These are phyloP conservation scores for Sciaenops ocellatus DNA, from an alignment of 2,797 vertebrate genomes.

Conservation along the genomic window DNA sequence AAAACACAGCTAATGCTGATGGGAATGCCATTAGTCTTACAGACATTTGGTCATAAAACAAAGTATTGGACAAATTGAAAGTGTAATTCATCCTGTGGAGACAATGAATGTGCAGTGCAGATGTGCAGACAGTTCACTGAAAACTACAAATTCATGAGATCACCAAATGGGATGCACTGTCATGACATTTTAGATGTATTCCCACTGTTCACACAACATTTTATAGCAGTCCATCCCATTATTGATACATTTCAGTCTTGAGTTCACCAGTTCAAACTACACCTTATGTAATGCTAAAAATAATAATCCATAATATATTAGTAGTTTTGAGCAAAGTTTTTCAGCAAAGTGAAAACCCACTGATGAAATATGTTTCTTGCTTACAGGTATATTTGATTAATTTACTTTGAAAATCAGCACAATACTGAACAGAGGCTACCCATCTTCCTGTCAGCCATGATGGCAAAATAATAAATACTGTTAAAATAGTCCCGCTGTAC, in stretches of 20 bases:
- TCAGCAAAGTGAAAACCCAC: neutral
- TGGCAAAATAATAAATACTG: slow-evolving; percentile 25
- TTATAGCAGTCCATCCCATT: neutral
- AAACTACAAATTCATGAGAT: neutral
- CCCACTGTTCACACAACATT: neutral
- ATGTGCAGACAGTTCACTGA: neutral
- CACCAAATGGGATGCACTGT: no score
- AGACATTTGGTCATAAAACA: neutral
- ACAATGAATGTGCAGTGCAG: neutral
- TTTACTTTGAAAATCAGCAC: slow-evolving; percentile 13
- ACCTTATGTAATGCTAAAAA: no score
- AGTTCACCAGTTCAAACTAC: no score
- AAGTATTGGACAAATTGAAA: neutral
- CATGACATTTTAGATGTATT: no score
- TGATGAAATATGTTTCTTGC: neutral
- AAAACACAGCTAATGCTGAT: no score
- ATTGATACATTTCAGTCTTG: neutral
- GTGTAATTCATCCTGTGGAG: neutral
- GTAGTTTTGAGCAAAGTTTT: neutral
- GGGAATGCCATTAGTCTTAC: neutral
- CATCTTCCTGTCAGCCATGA: slow-evolving; percentile 2
- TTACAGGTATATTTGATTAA: neutral
- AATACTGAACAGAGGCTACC: slow-evolving; percentile 2
- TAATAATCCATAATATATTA: neutral
- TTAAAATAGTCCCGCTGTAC: neutral